Base-by-base conservation (phyloP, 2,888 invertebrate species). In the Julus scanicus region DNA sequence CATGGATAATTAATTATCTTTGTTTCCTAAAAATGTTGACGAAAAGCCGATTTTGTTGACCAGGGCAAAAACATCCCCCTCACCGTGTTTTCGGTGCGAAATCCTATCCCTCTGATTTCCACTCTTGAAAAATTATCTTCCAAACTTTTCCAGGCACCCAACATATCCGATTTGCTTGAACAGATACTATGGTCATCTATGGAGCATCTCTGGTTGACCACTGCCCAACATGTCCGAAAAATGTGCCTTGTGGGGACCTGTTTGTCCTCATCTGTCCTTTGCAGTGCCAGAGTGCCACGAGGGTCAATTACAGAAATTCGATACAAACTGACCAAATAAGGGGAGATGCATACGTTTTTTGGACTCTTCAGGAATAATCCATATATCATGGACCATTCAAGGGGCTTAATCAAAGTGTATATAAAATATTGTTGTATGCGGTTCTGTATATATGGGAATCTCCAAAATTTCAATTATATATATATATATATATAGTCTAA, bases 21-120 rank as follows among this genome's bases (percentile, higher is more conserved):
- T n/a, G 63, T 63, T 63, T 63, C 63, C 63, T 17, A n/a, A 63
- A 63, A 63, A 63, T 63, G 63, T 63, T 63, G 63, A 63, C 63
- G 63, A 63, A 63, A 63, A 63, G 63, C 63, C n/a, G 63, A 63
- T 63, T 63, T n/a, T 63, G 63, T 63, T 63, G 63, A 63, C 63
- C 63, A 63, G 63, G 63, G 63, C 20, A n/a, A 63, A 63, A 63
- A 63, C 63, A 63, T 63, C 63, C 63, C 63, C 63, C 63, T 63
- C 63, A 63, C n/a, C n/a, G 63, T 63, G 63, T 63, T 63, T 63
- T 63, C 63, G 63, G 63, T 20, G 6, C 63, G 63, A 63, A 63
- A 63, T 63, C 6, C 20, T 63, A 63, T 20, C 63, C 63, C 63
- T 63, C 63, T 63, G 63, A 63, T 63, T 63, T 63, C 17, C 63